Evolutionary conservation across 2,888 invertebrate genomes (phyloP), one percentile per base, ranked within the genome.

Genomic region (Nomada flava): DNA sequence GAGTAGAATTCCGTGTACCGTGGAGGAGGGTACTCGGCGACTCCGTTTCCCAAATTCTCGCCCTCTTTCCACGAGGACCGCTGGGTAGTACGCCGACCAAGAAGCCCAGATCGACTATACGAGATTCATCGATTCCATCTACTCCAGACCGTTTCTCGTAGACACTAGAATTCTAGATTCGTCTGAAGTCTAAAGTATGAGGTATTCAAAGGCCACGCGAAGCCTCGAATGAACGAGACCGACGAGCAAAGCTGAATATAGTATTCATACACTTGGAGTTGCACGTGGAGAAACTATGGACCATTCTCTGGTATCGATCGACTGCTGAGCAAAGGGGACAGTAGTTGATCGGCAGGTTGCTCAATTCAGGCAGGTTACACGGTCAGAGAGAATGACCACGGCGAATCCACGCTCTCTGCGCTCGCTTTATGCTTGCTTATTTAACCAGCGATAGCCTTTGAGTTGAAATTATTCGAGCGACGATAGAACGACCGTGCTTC

Each of bases 1-100:
- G 86, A 91, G 90, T 90, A 89, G 88, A 91, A 88, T 89, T 90
- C 88, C 89, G 70, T 90, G 89, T 89, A 87, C 75, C 50, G 57
- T 70, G 64, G 64, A 75, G 85, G 69, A 79, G 88, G 67, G 76
- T 79, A 84, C 87, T 86, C 83, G 85, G 85, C 81, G 80, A 82
- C 62, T 65, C 76, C 65, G 74, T 42, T 86, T 82, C 79, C 85
- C 84, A 78, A 89, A 91, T 89, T 90, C 86, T 84, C 86, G 86
- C 89, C 44, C 15, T 9, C 62, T 23, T 87, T 83, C 89, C 87
- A 85, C 83, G 81, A 84, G 75, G 76, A 64, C 84, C 73, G 65
- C 62, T 50, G 52, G 67, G 7, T 74, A 65, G 64, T 55, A 63
- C 29, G n/a, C 29, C 20, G 64, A 50, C 23, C 36, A 10, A 20